Percentiles rank a stretch among this genome's conserved stretches.
Evolutionary conservation across 2,888 invertebrate species (phyloP).

Genomic region (Odontocerum albicorne): DNA sequence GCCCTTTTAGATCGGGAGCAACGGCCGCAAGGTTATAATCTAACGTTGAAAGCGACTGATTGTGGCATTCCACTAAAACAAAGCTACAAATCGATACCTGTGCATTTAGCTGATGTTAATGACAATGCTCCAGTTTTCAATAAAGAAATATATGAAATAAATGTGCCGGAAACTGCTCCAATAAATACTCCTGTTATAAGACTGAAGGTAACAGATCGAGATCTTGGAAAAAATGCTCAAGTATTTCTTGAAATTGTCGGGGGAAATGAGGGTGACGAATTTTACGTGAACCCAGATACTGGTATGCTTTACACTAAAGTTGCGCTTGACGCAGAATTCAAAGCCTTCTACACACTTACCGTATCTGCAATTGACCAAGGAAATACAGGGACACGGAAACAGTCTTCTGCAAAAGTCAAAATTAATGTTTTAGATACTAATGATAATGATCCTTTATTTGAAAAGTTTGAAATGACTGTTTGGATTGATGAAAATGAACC

Average conservation of each 20-base stretch:
- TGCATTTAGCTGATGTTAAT: conserved; percentile 78
- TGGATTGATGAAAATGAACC: conserved; percentile 86
- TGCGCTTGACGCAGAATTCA: conserved; percentile 80
- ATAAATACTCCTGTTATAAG: conserved; percentile 85
- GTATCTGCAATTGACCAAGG: conserved; percentile 90
- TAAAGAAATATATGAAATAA: conserved; percentile 83
- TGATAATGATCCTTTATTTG: conserved; percentile 92
- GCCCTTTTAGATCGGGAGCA: conserved; percentile 76
- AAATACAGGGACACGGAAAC: conserved; percentile 78
- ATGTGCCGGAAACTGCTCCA: conserved; percentile 86
- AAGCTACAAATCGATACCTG: conserved; percentile 79
- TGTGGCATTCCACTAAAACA: conserved; percentile 77
- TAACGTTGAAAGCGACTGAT: conserved; percentile 85
- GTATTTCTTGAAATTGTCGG: conserved; percentile 88
- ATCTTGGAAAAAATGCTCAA: conserved; percentile 80
- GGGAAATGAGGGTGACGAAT: conserved; percentile 88
- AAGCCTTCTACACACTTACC: conserved; percentile 82
- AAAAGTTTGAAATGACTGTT: conserved; percentile 68
- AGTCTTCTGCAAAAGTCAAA: conserved; percentile 89
- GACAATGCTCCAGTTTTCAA: conserved; percentile 88
- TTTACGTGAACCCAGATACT: conserved; percentile 82
- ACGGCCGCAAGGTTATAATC: conserved; percentile 80
- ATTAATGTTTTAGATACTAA: conserved; percentile 89
- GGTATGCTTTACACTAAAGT: conserved; percentile 88
- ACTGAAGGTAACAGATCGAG: conserved; percentile 83